Evolutionary conservation across 2,797 vertebrate species (phyloP).

Genomic region (Danio choprae): DNA sequence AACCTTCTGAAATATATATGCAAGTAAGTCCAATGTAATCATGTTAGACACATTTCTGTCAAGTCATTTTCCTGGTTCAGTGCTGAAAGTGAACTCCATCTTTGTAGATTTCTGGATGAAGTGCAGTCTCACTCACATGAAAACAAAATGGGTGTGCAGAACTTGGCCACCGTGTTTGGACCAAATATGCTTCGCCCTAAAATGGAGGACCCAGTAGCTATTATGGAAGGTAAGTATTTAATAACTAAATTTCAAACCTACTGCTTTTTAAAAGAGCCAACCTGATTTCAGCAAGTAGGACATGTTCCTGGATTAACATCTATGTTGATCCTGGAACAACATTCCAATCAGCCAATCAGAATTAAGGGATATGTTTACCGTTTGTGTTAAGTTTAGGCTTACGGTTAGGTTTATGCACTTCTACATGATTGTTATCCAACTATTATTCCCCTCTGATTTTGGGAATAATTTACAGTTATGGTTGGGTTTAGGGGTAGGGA

Average conservation of each 20-base stretch:
- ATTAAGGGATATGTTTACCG: too few relatives aligned
- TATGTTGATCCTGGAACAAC: too few relatives aligned
- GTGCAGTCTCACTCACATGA: constrained; percentile 90
- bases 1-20: constrained; percentile 97
- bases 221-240: constrained; percentile 89
- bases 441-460: too few relatives aligned
- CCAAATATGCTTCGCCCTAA: constrained; percentile 95
- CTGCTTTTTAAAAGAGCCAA: background rate
- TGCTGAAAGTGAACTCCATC: background rate
- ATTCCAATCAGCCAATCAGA: too few relatives aligned
- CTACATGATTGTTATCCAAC: too few relatives aligned
- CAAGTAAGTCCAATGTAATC: constrained; percentile 82
- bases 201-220: constrained; percentile 91
- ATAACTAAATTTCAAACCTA: background rate
- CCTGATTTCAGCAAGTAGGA: too few relatives aligned
- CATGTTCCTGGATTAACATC: too few relatives aligned
- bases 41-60: constrained; percentile 19
- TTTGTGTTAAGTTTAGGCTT: too few relatives aligned
- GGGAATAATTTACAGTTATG: too few relatives aligned
- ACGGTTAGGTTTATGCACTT: too few relatives aligned
- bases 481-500: too few relatives aligned
- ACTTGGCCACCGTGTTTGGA: constrained; percentile 95
- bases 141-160: constrained; percentile 98
- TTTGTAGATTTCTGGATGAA: constrained; percentile 91
- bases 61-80: background rate